Base-by-base conservation (phyloP, 2,113 vertebrate genomes). In the Vireo altiloquus region DNA sequence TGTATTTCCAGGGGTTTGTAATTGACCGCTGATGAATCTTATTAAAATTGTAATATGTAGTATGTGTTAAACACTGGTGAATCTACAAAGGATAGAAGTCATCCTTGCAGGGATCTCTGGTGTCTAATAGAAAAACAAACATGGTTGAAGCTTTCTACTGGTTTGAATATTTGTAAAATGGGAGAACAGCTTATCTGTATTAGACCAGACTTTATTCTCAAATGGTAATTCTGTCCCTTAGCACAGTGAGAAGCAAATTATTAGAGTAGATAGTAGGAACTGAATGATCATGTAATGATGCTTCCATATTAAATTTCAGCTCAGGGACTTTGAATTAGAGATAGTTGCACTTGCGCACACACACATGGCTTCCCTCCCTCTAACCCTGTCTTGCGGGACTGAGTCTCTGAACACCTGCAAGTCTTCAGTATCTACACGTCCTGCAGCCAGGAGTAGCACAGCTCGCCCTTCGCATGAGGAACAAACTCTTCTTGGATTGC, bases 391-490 rank as follows among this genome's bases (percentile, higher is more conserved):
- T 39, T 84, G 39, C 20, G 39, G 33, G 50, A 27, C 35, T 50
- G 44, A 39, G 19, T 53, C 22, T 80, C 20, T 64, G 39, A 77
- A 59, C 19, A 16, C 0, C 0, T 31, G 19, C 13, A 28, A 7
- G 3, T 56, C 27, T 81, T 68, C 2, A 33, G 24, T 12, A 50
- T 64, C 87, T 2, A 5, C 18, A 1, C 7, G 15, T 49, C 23
- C 30, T 78, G 35, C 25, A 17, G 9, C 40, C 11, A 49, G n/a
- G 7, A 60, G 4, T 28, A 88, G 33, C 11, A 56, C 35, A 52
- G 33, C 13, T 74, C 85, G 23, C 27, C 2, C 5, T 77, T 63
- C 35, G 9, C 53, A 14, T 30, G 30, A 76, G 14, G 11, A 75
- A 3, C 8, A 53, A 87, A 44, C 4, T 57, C 5, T 6, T 69